A percentile compares a stretch with the other conserved stretches of the same genome.
phyloP scores from a whole-genome alignment of 2,113 vertebrate genomes.

The Siphamia tubifer region DNA sequence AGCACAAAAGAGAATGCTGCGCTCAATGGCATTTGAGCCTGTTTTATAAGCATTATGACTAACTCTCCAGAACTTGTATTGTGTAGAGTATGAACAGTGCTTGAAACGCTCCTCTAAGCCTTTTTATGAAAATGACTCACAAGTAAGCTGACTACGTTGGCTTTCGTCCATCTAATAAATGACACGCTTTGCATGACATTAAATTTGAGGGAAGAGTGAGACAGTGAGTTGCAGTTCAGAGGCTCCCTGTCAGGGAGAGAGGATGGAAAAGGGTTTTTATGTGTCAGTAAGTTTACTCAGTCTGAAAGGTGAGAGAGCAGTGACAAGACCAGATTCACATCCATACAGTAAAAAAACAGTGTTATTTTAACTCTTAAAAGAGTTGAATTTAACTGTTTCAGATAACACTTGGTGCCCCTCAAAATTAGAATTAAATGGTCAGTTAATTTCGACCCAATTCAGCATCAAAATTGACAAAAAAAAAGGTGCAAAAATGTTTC shows the following conservation, averaged over 20 bases:
- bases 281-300: background rate
- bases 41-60: conserved; percentile 52
- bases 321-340: background rate
- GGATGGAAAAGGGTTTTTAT: background rate
- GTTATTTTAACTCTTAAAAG: too few species aligned
- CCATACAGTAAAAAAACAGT: too few species aligned
- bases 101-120: conserved; percentile 38
- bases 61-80: conserved; percentile 48
- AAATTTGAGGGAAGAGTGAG: background rate
- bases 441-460: too few species aligned
- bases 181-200: conserved; percentile 5
- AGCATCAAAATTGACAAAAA: too few species aligned
- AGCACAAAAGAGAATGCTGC: conserved; percentile 44
- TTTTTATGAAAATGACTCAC: conserved; percentile 47
- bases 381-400: too few species aligned
- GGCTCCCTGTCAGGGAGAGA: background rate
- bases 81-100: conserved; percentile 29
- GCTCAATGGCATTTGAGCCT: conserved; percentile 26
- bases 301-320: conserved; percentile 7
- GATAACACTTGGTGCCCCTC: too few species aligned
- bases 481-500: too few species aligned
- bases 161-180: conserved; percentile 19
- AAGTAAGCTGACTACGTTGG: conserved; percentile 10
- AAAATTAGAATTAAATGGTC: too few species aligned
- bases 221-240: background rate